Conservation (phyloP, 2,113 vertebrate species). For the Edolisoma coerulescens region DNA sequence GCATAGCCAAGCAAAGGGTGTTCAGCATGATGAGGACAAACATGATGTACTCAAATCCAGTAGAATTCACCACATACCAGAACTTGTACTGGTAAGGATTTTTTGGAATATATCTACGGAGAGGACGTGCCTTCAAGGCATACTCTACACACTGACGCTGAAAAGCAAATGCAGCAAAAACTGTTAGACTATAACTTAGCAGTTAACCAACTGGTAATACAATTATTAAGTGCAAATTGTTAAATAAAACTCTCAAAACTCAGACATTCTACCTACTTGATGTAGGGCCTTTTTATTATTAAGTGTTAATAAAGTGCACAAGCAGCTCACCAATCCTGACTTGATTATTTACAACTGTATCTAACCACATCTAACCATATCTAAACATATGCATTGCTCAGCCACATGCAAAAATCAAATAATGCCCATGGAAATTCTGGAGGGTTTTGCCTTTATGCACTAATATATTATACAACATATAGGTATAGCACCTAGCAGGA, state of each 20-base stretch:
- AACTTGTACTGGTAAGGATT: conserved; percentile 99
- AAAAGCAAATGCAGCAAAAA: conserved; percentile 34
- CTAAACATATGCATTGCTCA: background rate
- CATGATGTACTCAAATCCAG: conserved; percentile 99
- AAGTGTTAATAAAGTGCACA: background rate
- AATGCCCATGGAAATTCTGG: background rate
- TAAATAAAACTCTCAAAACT: background rate
- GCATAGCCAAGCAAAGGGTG: conserved; percentile 97
- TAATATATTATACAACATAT: rapidly evolving
- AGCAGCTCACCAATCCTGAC: background rate
- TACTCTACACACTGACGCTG: conserved; percentile 99
- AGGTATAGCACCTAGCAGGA: background rate
- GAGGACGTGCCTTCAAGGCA: conserved; percentile 91
- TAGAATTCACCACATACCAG: conserved; percentile 99
- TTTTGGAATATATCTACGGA: conserved; percentile 97
- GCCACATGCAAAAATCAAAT: background rate
- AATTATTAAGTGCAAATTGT: background rate
- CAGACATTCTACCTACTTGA: background rate
- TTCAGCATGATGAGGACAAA: conserved; percentile 99
- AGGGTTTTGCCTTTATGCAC: background rate
- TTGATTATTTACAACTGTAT: background rate
- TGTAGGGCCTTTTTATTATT: background rate
- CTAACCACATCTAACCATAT: background rate
- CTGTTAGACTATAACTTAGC: background rate
- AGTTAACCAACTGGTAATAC: background rate